These are phyloP conservation scores for Rotaria socialis DNA, from an alignment of 2,888 invertebrate species.

Conservation along the genomic window DNA sequence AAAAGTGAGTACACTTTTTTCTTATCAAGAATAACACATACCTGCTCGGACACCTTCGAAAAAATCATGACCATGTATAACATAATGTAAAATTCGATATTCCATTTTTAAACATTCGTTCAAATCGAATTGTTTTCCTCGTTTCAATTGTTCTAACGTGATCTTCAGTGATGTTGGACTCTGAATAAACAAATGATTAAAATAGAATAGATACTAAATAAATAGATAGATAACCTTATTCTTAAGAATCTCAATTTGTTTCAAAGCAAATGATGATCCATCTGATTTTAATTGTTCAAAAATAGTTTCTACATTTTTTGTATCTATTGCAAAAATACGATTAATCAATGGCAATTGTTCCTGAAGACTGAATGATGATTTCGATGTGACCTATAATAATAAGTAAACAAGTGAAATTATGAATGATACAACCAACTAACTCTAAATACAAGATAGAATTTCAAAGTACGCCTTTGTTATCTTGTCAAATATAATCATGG, in stretches of 20 bases:
- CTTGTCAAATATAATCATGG: too few relatives aligned
- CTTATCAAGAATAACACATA: conserved; percentile 48
- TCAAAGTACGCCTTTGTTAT: too few relatives aligned
- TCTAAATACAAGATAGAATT: too few relatives aligned
- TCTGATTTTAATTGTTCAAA: conserved; percentile 71
- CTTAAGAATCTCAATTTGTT: conserved; percentile 68
- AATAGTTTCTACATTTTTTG: conserved; percentile 74
- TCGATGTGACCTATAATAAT: background rate
- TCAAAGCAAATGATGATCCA: conserved; percentile 76
- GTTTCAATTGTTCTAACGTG: conserved; percentile 72
- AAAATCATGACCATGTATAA: conserved; percentile 64
- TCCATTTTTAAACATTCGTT: conserved; percentile 86
- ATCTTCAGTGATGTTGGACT: conserved; percentile 85
- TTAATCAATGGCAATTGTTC: background rate
- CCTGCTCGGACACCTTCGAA: conserved; percentile 62
- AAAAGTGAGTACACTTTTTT: background rate
- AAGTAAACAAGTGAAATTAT: background rate
- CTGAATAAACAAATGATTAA: background rate
- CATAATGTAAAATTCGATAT: conserved; percentile 69
- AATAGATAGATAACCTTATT: conserved; percentile 64
- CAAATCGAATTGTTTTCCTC: conserved; percentile 70
- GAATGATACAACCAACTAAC: background rate
- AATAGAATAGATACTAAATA: too few relatives aligned
- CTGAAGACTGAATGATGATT: background rate
- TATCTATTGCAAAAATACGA: conserved; percentile 64